Conservation (phyloP, 1,140 invertebrate species). For the Dolichoris vasculosae region DNA sequence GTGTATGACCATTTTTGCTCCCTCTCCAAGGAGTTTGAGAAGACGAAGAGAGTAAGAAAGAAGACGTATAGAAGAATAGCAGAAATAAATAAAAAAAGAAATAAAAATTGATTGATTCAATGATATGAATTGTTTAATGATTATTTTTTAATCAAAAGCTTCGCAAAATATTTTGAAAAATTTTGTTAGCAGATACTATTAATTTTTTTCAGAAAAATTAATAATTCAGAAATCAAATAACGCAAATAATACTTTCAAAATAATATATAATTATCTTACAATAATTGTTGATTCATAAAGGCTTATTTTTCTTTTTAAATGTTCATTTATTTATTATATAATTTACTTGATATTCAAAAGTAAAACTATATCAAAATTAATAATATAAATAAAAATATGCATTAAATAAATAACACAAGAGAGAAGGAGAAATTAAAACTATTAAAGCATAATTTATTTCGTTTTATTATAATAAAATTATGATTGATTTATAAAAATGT, state of each 20-base stretch:
- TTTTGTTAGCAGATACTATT: not conserved
- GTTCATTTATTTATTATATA: too few species aligned
- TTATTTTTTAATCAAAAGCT: not conserved
- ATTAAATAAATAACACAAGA: too few species aligned
- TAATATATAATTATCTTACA: too few species aligned
- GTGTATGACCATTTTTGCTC: conserved; percentile 67
- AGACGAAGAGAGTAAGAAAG: conserved; percentile 36
- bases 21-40: conserved; percentile 1
- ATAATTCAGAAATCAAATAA: too few species aligned
- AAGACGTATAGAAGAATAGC: conserved; percentile 6
- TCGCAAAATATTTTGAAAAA: not conserved
- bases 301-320: too few species aligned
- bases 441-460: not conserved
- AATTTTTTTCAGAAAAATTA: too few species aligned
- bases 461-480: not conserved
- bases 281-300: too few species aligned
- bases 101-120: conserved; percentile 21
- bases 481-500: not conserved
- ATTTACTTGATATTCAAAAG: too few species aligned
- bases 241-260: too few species aligned
- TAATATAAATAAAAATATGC: too few species aligned
- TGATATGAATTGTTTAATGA: conserved; percentile 7
- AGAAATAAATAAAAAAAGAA: conserved; percentile 36
- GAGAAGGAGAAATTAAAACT: not conserved
- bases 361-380: too few species aligned